Evolutionary conservation across 2,888 invertebrate genomes (phyloP), one percentile per base, ranked within the genome.

Genomic region (Caenorhabditis sinica): DNA sequence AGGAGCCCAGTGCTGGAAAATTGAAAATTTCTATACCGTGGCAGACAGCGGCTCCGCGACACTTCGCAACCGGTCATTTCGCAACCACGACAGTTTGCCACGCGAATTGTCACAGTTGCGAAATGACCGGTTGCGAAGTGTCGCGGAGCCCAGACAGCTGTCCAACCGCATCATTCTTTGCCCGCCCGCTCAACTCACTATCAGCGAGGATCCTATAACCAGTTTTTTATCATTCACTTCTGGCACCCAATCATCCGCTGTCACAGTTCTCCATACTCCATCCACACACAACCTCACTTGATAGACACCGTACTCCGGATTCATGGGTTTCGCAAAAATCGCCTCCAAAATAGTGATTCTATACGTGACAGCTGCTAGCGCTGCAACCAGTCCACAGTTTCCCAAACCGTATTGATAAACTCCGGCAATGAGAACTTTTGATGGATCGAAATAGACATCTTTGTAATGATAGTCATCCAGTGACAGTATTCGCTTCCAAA

Each of bases 241-340:
- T 30, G 56, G 71, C 2, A 58, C 4, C 40, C 43, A 53, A n/a
- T 71, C 71, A 28, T 71, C 71, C 6, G 43, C 43, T 1, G 28
- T 8, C 0, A 71, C 23, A 0, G 17, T 71, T 28, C 43, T 71
- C 71, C 71, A 71, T 17, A 58, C 56, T 1, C 71, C 71, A 58
- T 25, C 36, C 40, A 71, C 36, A 40, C 56, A 71, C 4, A 71
- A 15, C 8, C 25, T 30, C 0, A 71, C 43, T 28, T 43, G 40
- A 58, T 71, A 58, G 13, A 71, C 58, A 58, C 71, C 71, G 58
- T 58, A 56, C 9, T 58, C 36, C 15, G 25, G 43, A 1, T 40
- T 0, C 5, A 4, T n/a, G 1, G n/a, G 9, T 0, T 1, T 0
- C 1, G 3, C 40, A 40, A 71, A 58, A 0, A 71, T 53, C 0